Base-by-base conservation (phyloP, 2,797 vertebrate species). In the Diplodus puntazzo region DNA sequence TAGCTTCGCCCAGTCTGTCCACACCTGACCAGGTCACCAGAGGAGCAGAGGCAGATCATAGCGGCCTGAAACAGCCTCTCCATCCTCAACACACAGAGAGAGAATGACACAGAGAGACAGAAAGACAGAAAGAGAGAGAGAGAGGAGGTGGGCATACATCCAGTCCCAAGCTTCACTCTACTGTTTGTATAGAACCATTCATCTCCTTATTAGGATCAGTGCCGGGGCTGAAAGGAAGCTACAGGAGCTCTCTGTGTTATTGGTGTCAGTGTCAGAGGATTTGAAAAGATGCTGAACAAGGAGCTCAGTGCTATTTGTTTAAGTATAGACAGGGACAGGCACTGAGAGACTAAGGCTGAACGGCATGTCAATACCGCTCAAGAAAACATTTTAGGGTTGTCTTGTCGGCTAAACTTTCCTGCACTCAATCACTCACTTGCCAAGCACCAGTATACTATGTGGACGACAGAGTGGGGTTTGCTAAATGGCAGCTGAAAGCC, bases 171-270 rank as follows among this genome's bases (percentile, higher is more conserved):
- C 85, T 85, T 81, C 80, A 84, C 82, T 87, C 85, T 71, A 59
- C 83, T 90, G 88, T 92, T 90, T 93, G 88, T 90, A 90, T 84
- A 89, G 90, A 89, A 77, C 88, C 89, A 94, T 94, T 94, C 91
- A 92, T 92, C 81, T 87, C 92, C 94, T 90, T 94, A 95, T 95
- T 94, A 93, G 94, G 93, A 92, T 92, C 90, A 91, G 86, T 81
- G 82, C 85, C 54, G 73, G 65, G 77, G 60, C 82, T 91, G 83
- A 92, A 89, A 87, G 84, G 84, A 84, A 75, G 75, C 88, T 80
- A 89, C 84, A 89, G 88, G 72, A 83, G 83, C 62, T 80, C 78
- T 87, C 79, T 88, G 87, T 92, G 84, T 87, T 88, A 73, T 69
- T 83, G 85, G 82, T 91, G 89, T 93, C 88, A 84, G 71, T 87